Conservation (phyloP, 2,113 vertebrate genomes). For the Neolamprologus sp. region DNA sequence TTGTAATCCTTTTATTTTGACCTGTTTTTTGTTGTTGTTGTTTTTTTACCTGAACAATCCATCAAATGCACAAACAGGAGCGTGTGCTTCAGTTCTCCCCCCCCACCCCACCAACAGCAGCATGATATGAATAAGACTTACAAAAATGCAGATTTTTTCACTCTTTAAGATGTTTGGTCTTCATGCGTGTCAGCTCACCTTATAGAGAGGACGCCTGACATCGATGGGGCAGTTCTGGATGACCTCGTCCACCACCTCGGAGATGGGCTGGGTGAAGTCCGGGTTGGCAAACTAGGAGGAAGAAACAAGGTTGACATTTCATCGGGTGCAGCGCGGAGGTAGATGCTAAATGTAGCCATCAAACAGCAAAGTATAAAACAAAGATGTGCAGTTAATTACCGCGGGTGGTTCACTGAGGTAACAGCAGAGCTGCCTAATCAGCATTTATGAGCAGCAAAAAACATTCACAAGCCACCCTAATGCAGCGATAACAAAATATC, state of each 20-base stretch:
- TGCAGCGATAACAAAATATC: background rate
- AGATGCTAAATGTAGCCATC: background rate
- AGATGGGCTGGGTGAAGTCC: slow-evolving; percentile 97
- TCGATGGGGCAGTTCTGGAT: slow-evolving; percentile 99
- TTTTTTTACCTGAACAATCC: background rate
- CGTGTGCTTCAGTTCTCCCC: background rate
- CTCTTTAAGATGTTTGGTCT: background rate
- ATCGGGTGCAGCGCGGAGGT: background rate
- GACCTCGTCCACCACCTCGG: slow-evolving; percentile 98
- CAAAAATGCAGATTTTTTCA: background rate
- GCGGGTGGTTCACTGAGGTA: background rate
- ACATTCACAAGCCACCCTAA: background rate
- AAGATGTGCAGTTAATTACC: background rate
- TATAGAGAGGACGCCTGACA: slow-evolving; percentile 94
- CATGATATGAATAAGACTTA: background rate
- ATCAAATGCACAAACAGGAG: background rate
- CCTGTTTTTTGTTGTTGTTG: fast-evolving
- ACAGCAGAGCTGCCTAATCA: background rate
- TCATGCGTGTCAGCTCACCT: slow-evolving; percentile 69
- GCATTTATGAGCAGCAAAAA: background rate
- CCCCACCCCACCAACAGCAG: background rate
- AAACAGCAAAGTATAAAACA: background rate
- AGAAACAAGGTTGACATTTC: background rate
- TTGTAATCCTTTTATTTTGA: background rate
- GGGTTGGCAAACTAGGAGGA: slow-evolving; percentile 89